phyloP scores from a whole-genome alignment of 64 coral and sea anemone genomes.

The Montipora capricornis region DNA sequence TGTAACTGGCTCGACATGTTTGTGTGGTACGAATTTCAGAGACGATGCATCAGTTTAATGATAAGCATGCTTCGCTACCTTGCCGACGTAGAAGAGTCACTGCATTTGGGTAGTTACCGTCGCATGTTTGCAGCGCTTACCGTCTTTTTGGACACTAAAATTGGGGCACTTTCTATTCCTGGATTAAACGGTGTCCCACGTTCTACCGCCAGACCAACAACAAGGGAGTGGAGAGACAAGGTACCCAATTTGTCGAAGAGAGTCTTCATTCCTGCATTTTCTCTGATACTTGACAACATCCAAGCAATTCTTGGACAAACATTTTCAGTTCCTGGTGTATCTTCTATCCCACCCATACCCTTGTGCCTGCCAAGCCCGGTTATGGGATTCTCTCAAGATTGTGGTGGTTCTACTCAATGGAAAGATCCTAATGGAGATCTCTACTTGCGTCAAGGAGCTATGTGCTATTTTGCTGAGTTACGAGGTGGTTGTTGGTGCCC shows the following conservation, averaged over 20 bases:
- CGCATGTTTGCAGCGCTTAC: not conserved
- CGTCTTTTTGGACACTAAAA: not conserved
- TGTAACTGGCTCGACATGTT: conserved; percentile 25
- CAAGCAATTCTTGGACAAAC: conserved; percentile 16
- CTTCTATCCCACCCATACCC: conserved; percentile 22
- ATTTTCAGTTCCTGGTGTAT: conserved; percentile 10
- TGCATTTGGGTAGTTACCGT: not conserved
- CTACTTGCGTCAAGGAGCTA: conserved; percentile 37
- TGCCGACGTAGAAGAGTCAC: not conserved
- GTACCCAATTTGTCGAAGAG: not conserved
- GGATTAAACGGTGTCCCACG: not conserved
- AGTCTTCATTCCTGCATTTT: conserved; percentile 8
- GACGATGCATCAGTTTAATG: not conserved
- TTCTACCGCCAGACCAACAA: not conserved
- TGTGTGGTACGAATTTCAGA: conserved; percentile 16
- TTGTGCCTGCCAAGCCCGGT: conserved; percentile 44
- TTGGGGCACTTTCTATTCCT: not conserved
- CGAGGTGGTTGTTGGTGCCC: conserved; percentile 34
- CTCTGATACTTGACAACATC: not conserved
- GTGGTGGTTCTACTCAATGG: not conserved
- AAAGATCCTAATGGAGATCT: conserved; percentile 18
- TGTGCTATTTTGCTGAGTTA: conserved; percentile 57
- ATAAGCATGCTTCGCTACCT: not conserved
- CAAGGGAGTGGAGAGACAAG: not conserved
- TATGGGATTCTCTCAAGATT: conserved; percentile 51